Percentiles rank a stretch among this genome's conserved stretches.
phyloP scores from a whole-genome alignment of 2,797 vertebrate genomes.

The Thripadectes ignobilis region DNA sequence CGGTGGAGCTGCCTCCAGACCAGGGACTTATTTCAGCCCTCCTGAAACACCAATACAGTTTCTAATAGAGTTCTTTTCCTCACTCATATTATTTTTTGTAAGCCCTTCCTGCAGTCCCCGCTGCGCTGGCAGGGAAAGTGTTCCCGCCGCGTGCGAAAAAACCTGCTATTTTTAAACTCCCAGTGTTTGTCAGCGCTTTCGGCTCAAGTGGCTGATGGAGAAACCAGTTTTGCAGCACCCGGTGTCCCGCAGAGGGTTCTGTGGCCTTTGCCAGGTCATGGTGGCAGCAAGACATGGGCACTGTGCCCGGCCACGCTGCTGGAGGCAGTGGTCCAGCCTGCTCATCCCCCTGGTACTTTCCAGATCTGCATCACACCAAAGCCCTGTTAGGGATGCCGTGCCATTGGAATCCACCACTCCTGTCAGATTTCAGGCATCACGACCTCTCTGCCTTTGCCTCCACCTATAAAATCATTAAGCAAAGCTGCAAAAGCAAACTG shows the following conservation, averaged over 20 bases:
- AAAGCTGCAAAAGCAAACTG: neutral
- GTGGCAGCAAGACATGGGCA: neutral
- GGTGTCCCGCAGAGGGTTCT: rapidly evolving
- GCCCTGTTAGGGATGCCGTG: neutral
- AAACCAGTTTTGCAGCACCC: neutral
- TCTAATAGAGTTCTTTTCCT: neutral
- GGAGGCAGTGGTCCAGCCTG: rapidly evolving
- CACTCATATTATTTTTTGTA: neutral
- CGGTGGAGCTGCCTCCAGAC: neutral
- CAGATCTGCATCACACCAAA: neutral
- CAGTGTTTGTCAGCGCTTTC: constrained; percentile 19
- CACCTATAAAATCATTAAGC: neutral
- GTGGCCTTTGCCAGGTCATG: neutral
- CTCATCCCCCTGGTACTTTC: rapidly evolving
- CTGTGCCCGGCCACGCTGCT: rapidly evolving
- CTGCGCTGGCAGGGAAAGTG: constrained; percentile 16
- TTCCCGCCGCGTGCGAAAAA: neutral
- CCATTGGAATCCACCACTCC: neutral
- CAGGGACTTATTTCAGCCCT: neutral
- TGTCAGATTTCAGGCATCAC: neutral
- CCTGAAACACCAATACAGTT: neutral
- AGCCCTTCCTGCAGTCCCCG: neutral
- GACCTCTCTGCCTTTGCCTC: neutral
- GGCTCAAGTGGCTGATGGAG: neutral
- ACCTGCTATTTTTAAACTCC: constrained; percentile 51